These are phyloP conservation scores for Endotricha flammealis DNA, from an alignment of 2,888 invertebrate species.

Conservation along the genomic window DNA sequence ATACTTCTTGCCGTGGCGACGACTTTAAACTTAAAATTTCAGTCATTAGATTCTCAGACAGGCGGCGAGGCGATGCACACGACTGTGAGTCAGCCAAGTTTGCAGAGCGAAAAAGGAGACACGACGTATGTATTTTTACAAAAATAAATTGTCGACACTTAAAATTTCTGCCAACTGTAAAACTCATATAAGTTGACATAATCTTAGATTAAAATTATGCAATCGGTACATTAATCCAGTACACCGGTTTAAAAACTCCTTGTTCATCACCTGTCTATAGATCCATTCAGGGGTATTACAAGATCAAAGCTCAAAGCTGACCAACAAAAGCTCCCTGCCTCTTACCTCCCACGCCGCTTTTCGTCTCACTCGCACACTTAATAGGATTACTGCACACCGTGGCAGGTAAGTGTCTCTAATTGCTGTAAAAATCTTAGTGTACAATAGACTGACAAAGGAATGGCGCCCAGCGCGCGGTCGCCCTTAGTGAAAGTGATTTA, in stretches of 20 bases:
- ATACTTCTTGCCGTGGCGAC: too few species aligned
- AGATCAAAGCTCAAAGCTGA: constrained; percentile 13
- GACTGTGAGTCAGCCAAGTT: too few species aligned
- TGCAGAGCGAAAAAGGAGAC: too few species aligned
- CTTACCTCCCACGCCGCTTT: constrained; percentile 50
- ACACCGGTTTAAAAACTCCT: constrained; percentile 29
- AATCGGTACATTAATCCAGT: constrained; percentile 11
- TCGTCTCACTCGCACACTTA: constrained; percentile 40
- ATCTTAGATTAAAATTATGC: too few species aligned
- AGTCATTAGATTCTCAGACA: too few species aligned
- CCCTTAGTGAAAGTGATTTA: constrained; percentile 71
- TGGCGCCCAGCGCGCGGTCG: constrained; percentile 59
- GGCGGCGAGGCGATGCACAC: too few species aligned
- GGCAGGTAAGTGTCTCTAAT: constrained; percentile 75
- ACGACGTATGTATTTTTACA: too few species aligned
- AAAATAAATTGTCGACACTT: too few species aligned
- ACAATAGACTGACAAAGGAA: constrained; percentile 57
- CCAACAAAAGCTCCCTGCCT: constrained; percentile 22
- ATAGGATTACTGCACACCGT: constrained; percentile 67
- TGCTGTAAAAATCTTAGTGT: constrained; percentile 74
- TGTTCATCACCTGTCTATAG: constrained; percentile 28
- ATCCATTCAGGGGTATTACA: constrained; percentile 26
- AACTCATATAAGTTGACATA: too few species aligned
- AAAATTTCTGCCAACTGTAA: too few species aligned
- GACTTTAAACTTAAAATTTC: too few species aligned